These are phyloP conservation scores for Cactoblastis cactorum DNA, from an alignment of 2,888 invertebrate species.

Conservation along the genomic window DNA sequence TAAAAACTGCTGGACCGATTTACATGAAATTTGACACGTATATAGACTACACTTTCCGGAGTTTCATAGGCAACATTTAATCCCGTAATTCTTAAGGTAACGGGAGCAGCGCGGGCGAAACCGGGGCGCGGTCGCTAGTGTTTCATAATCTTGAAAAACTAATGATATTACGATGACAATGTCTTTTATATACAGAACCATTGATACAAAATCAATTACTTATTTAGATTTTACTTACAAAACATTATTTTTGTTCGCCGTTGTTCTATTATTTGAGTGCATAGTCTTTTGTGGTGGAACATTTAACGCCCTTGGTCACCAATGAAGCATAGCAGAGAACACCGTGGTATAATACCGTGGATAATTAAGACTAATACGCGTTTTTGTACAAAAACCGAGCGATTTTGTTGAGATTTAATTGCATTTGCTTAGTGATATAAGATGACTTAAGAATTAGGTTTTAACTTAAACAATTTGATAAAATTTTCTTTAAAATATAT, in stretches of 20 bases:
- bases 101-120: neutral
- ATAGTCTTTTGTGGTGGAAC: slow-evolving; percentile 2
- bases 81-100: neutral
- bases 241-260: slow-evolving; percentile 6
- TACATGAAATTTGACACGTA: too few relatives aligned
- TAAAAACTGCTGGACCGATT: too few relatives aligned
- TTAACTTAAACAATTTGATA: too few relatives aligned
- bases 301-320: neutral
- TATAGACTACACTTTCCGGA: too few relatives aligned
- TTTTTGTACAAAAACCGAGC: neutral
- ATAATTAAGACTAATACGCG: neutral
- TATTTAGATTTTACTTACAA: slow-evolving; percentile 2
- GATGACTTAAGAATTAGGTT: too few relatives aligned
- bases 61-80: too few relatives aligned
- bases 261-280: neutral
- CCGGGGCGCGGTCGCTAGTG: too few relatives aligned
- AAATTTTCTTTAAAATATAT: too few relatives aligned
- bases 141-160: neutral
- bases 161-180: neutral
- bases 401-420: neutral
- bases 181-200: neutral
- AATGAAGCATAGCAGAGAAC: slow-evolving; percentile 4
- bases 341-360: slow-evolving; percentile 1
- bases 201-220: neutral
- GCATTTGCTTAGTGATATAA: too few relatives aligned